A percentile compares a stretch with the other conserved stretches of the same genome.
Conservation (phyloP, 2,797 vertebrate genomes). For the Emydoidea blandingii region DNA sequence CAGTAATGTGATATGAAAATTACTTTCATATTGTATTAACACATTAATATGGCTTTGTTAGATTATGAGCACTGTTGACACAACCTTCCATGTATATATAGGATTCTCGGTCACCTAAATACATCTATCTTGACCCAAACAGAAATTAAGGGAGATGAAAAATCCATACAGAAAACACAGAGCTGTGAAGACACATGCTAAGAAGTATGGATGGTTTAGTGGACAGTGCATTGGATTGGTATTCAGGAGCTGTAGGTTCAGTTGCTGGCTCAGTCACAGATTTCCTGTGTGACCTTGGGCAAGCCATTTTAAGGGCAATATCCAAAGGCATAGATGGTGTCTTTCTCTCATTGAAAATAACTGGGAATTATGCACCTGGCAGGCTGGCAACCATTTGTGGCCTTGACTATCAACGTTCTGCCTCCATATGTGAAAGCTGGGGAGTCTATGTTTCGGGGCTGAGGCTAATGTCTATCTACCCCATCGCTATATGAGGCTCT, state of each 20-base stretch:
- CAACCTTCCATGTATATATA: neutral
- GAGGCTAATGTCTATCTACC: neutral
- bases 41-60: neutral
- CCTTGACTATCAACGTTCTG: neutral
- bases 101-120: neutral
- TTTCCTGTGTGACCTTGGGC: neutral
- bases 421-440: neutral
- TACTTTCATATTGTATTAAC: neutral
- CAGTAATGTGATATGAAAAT: neutral
- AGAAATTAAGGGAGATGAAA: conserved; percentile 4
- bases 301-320: neutral
- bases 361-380: neutral
- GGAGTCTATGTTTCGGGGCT: conserved; percentile 6
- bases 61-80: neutral
- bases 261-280: neutral
- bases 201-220: neutral
- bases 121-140: neutral
- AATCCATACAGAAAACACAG: neutral
- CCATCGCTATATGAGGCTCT: conserved; percentile 7
- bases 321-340: neutral
- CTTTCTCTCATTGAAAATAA: neutral
- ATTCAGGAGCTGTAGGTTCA: neutral
- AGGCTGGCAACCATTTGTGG: neutral
- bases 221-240: neutral
- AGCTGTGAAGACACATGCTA: neutral